A percentile compares a stretch with the other conserved stretches of the same genome.
phyloP scores from a whole-genome alignment of 2,113 vertebrate genomes.

The Megaptera novaeangliae region DNA sequence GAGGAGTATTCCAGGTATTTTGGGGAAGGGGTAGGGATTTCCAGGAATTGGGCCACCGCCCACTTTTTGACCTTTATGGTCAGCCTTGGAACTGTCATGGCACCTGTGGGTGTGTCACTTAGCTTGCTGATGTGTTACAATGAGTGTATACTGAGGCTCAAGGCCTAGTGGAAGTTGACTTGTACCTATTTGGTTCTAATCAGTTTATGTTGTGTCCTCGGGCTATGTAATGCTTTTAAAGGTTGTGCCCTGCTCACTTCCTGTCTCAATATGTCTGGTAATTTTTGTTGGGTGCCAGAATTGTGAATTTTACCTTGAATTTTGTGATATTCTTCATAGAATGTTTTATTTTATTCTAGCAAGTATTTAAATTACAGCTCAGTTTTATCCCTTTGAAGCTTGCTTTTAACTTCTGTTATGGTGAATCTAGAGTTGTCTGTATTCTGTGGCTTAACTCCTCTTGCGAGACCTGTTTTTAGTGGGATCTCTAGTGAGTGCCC shows the following conservation, averaged over 20 bases:
- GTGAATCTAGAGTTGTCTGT: not conserved
- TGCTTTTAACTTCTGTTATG: not conserved
- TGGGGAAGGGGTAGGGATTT: not conserved
- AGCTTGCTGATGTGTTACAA: not conserved
- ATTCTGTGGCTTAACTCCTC: not conserved
- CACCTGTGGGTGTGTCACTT: not conserved
- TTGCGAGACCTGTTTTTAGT: not conserved
- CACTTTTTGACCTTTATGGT: not conserved
- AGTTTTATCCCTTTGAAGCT: not conserved
- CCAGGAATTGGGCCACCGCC: not conserved
- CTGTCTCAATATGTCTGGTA: not conserved
- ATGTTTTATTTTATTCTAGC: not conserved
- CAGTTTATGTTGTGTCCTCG: not conserved
- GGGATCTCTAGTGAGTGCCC: not conserved
- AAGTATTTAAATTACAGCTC: not conserved
- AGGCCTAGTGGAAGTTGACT: not conserved
- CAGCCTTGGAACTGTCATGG: not conserved
- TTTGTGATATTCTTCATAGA: not conserved
- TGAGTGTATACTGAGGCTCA: not conserved
- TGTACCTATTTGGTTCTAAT: not conserved
- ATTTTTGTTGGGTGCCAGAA: not conserved
- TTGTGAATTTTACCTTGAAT: not conserved
- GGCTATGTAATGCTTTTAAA: not conserved
- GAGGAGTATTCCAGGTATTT: not conserved
- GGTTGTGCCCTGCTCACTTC: not conserved